Conservation (phyloP, 1,140 invertebrate genomes). For the Palaemon carinicauda region DNA sequence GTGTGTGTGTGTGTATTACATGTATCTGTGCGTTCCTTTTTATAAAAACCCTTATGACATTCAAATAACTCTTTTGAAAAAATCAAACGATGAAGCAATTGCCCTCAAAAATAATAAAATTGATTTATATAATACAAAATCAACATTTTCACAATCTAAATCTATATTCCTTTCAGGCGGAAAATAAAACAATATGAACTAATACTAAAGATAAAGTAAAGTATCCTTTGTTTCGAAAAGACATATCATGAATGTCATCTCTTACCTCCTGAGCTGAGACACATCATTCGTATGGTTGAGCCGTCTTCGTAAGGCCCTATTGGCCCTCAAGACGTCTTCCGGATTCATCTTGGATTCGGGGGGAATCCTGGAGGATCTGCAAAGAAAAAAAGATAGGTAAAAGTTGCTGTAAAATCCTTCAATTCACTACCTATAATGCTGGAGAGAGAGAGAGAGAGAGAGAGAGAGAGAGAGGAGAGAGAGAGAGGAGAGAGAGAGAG, state of each 20-base stretch:
- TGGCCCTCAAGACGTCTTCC: slow-evolving; percentile 51
- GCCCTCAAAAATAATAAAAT: no score
- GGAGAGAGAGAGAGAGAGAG: neutral
- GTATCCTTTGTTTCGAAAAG: neutral
- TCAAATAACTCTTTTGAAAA: no score
- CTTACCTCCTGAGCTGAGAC: slow-evolving; percentile 52
- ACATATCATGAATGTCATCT: neutral
- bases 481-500: neutral
- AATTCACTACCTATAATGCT: no score
- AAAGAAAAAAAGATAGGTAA: neutral
- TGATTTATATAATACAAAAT: no score
- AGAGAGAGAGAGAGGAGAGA: neutral
- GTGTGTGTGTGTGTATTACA: no score
- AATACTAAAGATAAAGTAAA: neutral
- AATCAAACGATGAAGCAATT: no score
- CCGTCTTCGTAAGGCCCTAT: slow-evolving; percentile 54
- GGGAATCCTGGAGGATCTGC: slow-evolving; percentile 57
- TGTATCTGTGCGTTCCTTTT: no score
- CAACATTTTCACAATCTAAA: no score
- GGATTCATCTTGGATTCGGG: slow-evolving; percentile 51
- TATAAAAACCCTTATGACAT: no score
- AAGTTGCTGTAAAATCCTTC: neutral
- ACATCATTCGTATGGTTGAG: slow-evolving; percentile 42
- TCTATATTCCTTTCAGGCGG: no score
- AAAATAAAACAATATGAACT: no score